Evolutionary conservation across 2,797 vertebrate genomes (phyloP), one percentile per base, ranked within the genome.

Genomic region (Arrhamphus sclerolepis): DNA sequence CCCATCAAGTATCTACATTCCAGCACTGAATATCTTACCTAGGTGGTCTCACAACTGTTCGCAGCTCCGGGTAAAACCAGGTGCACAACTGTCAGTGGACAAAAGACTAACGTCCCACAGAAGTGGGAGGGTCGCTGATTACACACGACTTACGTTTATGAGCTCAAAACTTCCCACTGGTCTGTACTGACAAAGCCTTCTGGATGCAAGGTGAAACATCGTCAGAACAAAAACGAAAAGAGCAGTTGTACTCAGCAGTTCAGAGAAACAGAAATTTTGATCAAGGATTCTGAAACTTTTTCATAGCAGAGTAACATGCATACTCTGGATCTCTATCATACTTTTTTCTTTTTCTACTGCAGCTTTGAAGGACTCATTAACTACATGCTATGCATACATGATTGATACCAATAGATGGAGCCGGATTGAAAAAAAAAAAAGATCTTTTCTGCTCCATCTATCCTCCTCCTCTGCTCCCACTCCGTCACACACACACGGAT

Each of bases 331-430:
- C 13, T 46, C 9, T 42, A 26, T 54, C 47, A 19, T 26, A 57
- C 18, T 26, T 9, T 46, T n/a, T 41, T 21, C 48, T 17, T 39
- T 8, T 53, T 42, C 46, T 55, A 21, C 16, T 5, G 2, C 11
- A 47, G 26, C 34, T 70, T 67, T 39, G 68, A 66, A 46, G 70
- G 62, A 75, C 60, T 86, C 70, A 78, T 81, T 78, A 78, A 81
- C 60, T 75, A 43, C 74, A 44, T 44, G 41, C 51, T 46, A 64
- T 69, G 61, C 46, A 72, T 80, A 61, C 22, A 42, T 74, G 69
- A 80, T 58, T 77, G 72, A 79, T 76, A 66, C 63, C 40, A 58
- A 84, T 73, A 71, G 70, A 86, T 66, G 64, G 69, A 78, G 70
- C 54, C 77, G 54, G 63, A 22, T 20, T 66, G 31, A 56, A 39